Base-by-base conservation (phyloP, 2,113 vertebrate species). In the Syngnathus floridae region DNA sequence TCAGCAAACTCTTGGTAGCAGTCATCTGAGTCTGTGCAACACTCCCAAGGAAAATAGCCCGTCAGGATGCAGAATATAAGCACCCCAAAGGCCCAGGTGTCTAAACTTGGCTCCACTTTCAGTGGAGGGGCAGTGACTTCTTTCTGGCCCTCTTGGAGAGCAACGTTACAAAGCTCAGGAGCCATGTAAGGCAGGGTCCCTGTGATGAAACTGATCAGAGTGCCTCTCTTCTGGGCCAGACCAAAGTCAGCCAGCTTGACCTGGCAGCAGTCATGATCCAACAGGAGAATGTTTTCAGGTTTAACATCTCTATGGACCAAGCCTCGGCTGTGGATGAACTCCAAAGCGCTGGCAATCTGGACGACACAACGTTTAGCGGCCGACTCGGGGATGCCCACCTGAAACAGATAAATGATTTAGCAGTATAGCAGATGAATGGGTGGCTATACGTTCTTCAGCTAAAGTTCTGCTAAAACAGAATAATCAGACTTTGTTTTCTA, bases 41-140 rank as follows among this genome's bases (percentile, higher is more conserved):
- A 81, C 70, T 97, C 95, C 95, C 95, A 97, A 69, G 95, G 95
- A 80, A 97, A 97, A 82, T 93, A 96, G 38, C 95, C 95, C 0
- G 95, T 97, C 56, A 98, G 93, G 22, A 97, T 91, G 81, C 94
- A 97, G 85, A 97, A 98, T 11, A 97, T 90, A 57, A 98, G 87
- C 64, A 97, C 95, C 0, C 93, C 95, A 0, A 98, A 94, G 0
- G 95, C 95, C 93, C 94, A 98, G 5, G 94, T 93, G 0, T 98
- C 95, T 79, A 97, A 80, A 73, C 92, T 92, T 1, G 91, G 82
- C 66, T 96, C 93, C 0, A 97, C 94, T 40, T 92, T 90, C 19
- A 97, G 86, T 0, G 94, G 90, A 0, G 80, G 91, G 51, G 0
- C 88, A n/a, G 21, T 88, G 65, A 11, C 90, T 60, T 86, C 75